Percentiles rank a stretch among this genome's conserved stretches.
phyloP scores from a whole-genome alignment of 2,888 invertebrate genomes.

The Hoplodrina ambigua region DNA sequence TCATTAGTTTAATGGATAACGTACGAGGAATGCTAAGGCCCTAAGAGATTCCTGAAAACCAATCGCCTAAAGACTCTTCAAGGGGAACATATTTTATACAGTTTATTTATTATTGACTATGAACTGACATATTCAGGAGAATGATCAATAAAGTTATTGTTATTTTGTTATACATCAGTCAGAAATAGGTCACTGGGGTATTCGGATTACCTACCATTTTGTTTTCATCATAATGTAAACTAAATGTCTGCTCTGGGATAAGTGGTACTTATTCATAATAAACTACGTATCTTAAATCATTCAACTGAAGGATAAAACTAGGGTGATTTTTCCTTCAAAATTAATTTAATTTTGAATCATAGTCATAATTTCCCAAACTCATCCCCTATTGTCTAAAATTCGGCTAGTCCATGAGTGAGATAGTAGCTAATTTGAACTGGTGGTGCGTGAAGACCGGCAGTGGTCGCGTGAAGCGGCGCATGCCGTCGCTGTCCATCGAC shows the following conservation, averaged over 20 bases:
- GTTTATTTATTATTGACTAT: constrained; percentile 15
- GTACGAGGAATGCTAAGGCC: constrained; percentile 26
- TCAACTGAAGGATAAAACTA: too few relatives aligned
- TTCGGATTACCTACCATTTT: constrained; percentile 2
- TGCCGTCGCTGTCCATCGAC: constrained; percentile 95
- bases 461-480: constrained; percentile 89
- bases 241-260: not conserved
- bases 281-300: not conserved
- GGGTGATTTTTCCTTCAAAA: not conserved
- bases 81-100: constrained; percentile 19
- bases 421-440: constrained; percentile 63
- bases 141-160: constrained; percentile 20
- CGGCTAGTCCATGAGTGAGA: constrained; percentile 22
- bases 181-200: constrained; percentile 17
- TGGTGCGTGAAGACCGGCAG: constrained; percentile 78
- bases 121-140: constrained; percentile 16
- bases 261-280: not conserved
- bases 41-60: constrained; percentile 27
- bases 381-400: not conserved
- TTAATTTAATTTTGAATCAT: not conserved
- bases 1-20: constrained; percentile 48
- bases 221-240: not conserved
- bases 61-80: constrained; percentile 25
- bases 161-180: constrained; percentile 17
- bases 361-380: not conserved